Percentiles rank a stretch among this genome's conserved stretches.
phyloP scores from a whole-genome alignment of 2,113 vertebrate genomes.

The Eidolon helvum region DNA sequence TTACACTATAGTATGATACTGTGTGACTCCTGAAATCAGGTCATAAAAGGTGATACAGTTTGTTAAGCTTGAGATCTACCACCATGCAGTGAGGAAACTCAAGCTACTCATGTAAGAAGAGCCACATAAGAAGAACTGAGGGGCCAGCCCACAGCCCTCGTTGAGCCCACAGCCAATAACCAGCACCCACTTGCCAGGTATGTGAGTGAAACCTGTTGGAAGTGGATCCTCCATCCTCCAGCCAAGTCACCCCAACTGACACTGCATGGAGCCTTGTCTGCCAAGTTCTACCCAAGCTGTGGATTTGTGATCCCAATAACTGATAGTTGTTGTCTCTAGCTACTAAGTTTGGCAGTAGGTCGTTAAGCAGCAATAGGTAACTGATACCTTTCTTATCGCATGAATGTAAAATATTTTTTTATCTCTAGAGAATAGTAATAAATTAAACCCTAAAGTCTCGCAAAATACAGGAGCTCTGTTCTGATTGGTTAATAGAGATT shows the following conservation, averaged over 20 bases:
- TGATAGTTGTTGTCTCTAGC: neutral
- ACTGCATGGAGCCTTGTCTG: neutral
- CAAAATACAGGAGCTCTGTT: neutral
- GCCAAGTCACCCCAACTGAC: neutral
- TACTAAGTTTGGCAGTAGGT: neutral
- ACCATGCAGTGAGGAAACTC: neutral
- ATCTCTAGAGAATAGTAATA: neutral
- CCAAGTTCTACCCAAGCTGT: neutral
- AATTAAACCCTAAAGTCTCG: neutral
- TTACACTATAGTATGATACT: neutral
- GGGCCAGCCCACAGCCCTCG: neutral
- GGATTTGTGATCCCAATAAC: neutral
- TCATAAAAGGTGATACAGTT: neutral
- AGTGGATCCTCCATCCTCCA: neutral
- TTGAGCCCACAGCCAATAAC: neutral
- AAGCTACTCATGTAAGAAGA: neutral
- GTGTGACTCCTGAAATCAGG: neutral
- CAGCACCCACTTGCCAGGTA: neutral
- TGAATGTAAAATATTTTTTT: neutral
- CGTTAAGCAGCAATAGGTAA: neutral
- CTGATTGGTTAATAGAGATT: neutral
- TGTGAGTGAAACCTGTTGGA: neutral
- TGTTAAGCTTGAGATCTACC: neutral
- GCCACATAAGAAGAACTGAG: neutral
- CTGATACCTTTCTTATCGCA: neutral